Evolutionary conservation across 23 tunicate species (phyloP), one percentile per base, ranked within the genome.

Genomic region (Trididemnum miniatum): DNA sequence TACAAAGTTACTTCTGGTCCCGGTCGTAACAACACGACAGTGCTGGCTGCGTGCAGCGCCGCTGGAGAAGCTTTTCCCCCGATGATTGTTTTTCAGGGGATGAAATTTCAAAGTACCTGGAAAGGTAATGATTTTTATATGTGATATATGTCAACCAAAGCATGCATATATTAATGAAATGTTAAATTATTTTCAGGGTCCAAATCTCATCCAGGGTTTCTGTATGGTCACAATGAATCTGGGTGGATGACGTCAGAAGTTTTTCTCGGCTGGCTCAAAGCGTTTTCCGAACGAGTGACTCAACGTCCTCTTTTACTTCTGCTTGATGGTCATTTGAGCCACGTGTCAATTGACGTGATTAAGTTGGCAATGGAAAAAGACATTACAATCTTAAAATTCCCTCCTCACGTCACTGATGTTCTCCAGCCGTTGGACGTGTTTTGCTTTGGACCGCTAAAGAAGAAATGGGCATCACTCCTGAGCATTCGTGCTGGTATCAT

Each of bases 31-130:
- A 49, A 49, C 57, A 49, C 57, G 15, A 49, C 57, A 9, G 57
- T 49, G 12, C 18, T 49, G 57, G 57, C 57, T 49, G 12, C 15
- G 15, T 49, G 57, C 18, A 49, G 57, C 18, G 57, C 57, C 18
- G 57, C 57, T 49, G 57, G 57, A 49, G 57, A 49, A 49, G 57
- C 57, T 49, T 18, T 49, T 49, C 57, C 57, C 57, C 57, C 57
- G n/a, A n/a, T n/a, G n/a, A n/a, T n/a, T n/a, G n/a, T n/a, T n/a
- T n/a, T n/a, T n/a, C n/a, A n/a, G n/a, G n/a, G n/a, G n/a, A n/a
- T n/a, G n/a, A n/a, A n/a, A n/a, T n/a, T n/a, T n/a, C n/a, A n/a
- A n/a, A n/a, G n/a, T n/a, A n/a, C n/a, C n/a, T n/a, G n/a, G n/a
- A n/a, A n/a, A n/a, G n/a, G n/a, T n/a, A n/a, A n/a, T n/a, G n/a